Evolutionary conservation across 1,140 invertebrate species (phyloP), one percentile per base, ranked within the genome.

Genomic region (Diprion similis): DNA sequence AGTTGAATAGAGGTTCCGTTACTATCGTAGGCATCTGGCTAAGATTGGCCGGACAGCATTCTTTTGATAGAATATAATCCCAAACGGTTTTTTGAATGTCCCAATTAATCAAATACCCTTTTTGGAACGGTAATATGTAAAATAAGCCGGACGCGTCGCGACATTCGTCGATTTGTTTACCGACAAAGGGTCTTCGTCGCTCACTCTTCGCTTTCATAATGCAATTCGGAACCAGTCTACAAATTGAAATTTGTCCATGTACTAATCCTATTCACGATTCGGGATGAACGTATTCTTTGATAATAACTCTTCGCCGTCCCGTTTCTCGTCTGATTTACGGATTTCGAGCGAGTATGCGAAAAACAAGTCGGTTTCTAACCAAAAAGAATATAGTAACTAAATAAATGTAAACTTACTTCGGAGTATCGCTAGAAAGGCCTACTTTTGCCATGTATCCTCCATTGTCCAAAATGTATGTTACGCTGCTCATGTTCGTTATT

Each of bases 161-260:
- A 83, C 98, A 99, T 77, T 99, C 98, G 74, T 99, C 95, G 19
- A 99, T 93, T 89, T 96, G 96, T 86, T 95, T 94, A 0, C 95
- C 98, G 66, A 99, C 93, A 84, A 99, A 99, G 1, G 96, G 93
- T 73, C 98, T 90, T 1, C 97, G 92, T 70, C 96, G 88, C 85
- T 99, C 98, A 79, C 95, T 97, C 87, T 99, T 99, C 0, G 97
- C 97, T 91, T 99, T 99, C 91, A 98, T 98, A 47, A 99, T 96
- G 80, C 96, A 97, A 86, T 99, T 99, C 4, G 97, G 97, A 78
- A 99, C 91, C 15, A 96, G 81, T 83, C 95, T 93, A 76, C 70
- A 85, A 83, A 73, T 73, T 71, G 73, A 69, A 73, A 51, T 17
- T 68, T 19, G n/a, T 9, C n/a, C 13, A 9, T 17, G 51, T 37